A percentile compares a stretch with the other conserved stretches of the same genome.
These are phyloP conservation scores for Drepana falcataria DNA, from an alignment of 2,888 invertebrate species.

Conservation along the genomic window DNA sequence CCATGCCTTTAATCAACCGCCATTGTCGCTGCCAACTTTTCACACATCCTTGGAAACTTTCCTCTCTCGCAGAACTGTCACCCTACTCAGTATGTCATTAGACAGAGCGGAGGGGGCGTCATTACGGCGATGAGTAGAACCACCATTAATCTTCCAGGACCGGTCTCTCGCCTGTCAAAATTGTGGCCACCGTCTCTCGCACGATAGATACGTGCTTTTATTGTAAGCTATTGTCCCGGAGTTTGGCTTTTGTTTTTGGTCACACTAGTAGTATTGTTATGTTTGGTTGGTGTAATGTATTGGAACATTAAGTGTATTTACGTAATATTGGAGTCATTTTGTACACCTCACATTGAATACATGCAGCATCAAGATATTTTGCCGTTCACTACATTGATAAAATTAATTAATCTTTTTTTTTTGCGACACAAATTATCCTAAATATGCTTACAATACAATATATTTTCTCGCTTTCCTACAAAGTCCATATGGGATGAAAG, in stretches of 20 bases:
- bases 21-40: not conserved
- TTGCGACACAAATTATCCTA: too few relatives aligned
- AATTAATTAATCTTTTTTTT: too few relatives aligned
- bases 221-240: slow-evolving; percentile 26
- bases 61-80: slow-evolving; percentile 17
- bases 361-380: too few relatives aligned
- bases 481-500: too few relatives aligned
- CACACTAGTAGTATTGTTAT: slow-evolving; percentile 15
- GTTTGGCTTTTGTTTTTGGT: slow-evolving; percentile 35
- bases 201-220: slow-evolving; percentile 43
- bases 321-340: too few relatives aligned
- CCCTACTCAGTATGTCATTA: slow-evolving; percentile 72
- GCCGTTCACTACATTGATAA: too few relatives aligned
- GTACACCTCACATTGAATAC: too few relatives aligned
- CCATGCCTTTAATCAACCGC: not conserved
- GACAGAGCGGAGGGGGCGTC: slow-evolving; percentile 67
- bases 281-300: slow-evolving; percentile 13
- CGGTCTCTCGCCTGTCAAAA: slow-evolving; percentile 74
- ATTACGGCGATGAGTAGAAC: slow-evolving; percentile 76
- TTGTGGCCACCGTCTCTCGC: slow-evolving; percentile 61
- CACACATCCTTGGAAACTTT: not conserved
- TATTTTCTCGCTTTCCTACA: too few relatives aligned
- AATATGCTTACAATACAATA: too few relatives aligned
- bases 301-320: not conserved
- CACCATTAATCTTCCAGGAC: slow-evolving; percentile 72